Conservation (phyloP, 2,113 vertebrate genomes). For the Globicephala melas region DNA sequence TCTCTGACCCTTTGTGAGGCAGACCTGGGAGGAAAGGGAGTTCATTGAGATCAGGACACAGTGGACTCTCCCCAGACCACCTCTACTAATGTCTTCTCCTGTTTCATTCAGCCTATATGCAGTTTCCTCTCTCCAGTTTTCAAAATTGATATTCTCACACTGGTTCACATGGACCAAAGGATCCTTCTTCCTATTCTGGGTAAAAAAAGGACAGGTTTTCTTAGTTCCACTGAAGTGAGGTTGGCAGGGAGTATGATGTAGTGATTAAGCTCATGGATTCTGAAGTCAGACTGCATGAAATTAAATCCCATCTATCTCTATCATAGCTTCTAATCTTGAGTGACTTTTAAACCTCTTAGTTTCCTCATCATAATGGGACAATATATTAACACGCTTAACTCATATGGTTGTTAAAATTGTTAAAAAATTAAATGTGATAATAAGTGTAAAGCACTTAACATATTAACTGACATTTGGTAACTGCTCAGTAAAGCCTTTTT, state of each 20-base stretch:
- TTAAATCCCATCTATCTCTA: not conserved
- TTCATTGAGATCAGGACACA: not conserved
- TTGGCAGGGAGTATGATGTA: not conserved
- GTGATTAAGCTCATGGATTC: not conserved
- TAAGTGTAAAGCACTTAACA: not conserved
- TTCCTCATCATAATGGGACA: not conserved
- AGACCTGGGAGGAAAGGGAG: not conserved
- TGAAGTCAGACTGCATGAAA: not conserved
- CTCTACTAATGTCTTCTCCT: not conserved
- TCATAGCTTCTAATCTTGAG: not conserved
- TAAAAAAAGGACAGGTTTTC: not conserved
- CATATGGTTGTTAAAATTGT: not conserved
- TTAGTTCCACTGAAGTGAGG: not conserved
- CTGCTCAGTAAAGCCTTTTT: not conserved
- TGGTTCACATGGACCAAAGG: not conserved
- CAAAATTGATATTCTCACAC: not conserved
- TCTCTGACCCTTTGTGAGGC: not conserved
- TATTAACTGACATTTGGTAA: constrained; percentile 7
- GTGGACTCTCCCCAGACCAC: not conserved
- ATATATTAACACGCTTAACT: not conserved
- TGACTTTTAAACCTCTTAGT: not conserved
- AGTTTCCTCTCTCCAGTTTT: not conserved
- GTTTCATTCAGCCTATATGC: not conserved
- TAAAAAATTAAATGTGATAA: not conserved
- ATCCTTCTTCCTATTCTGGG: not conserved